phyloP scores from a whole-genome alignment of 1,140 invertebrate species.

The Trachymyrmex cornetzi region DNA sequence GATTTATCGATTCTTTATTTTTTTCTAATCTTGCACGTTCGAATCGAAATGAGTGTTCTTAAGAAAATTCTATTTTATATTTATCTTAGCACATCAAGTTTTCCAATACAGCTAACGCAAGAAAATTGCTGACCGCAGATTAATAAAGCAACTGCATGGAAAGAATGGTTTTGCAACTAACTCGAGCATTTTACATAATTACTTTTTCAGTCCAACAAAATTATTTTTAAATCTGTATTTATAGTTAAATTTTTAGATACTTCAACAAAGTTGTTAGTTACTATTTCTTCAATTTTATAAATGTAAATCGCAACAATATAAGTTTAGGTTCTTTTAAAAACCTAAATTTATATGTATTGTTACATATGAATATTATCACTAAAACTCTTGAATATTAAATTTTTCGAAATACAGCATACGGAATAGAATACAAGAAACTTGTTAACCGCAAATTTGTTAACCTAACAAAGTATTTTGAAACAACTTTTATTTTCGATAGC shows the following conservation, averaged over 20 bases:
- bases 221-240: too few relatives aligned
- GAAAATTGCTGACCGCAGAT: neutral
- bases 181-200: too few relatives aligned
- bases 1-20: neutral
- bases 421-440: neutral
- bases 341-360: too few relatives aligned
- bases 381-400: neutral
- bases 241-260: too few relatives aligned
- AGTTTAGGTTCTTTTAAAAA: too few relatives aligned
- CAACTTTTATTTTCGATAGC: neutral
- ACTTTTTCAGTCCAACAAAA: too few relatives aligned
- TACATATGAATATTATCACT: neutral
- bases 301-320: neutral
- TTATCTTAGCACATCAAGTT: constrained; percentile 33
- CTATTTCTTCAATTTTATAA: neutral
- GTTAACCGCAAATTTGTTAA: neutral
- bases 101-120: constrained; percentile 59
- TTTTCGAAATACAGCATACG: neutral
- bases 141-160: neutral
- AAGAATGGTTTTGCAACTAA: too few relatives aligned
- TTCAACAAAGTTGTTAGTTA: neutral
- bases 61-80: constrained; percentile 31
- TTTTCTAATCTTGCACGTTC: neutral
- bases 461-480: neutral
- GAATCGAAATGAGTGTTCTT: neutral